A percentile compares a stretch with the other conserved stretches of the same genome.
Evolutionary conservation across 2,888 invertebrate genomes (phyloP).

Genomic region (Netelia inedita): DNA sequence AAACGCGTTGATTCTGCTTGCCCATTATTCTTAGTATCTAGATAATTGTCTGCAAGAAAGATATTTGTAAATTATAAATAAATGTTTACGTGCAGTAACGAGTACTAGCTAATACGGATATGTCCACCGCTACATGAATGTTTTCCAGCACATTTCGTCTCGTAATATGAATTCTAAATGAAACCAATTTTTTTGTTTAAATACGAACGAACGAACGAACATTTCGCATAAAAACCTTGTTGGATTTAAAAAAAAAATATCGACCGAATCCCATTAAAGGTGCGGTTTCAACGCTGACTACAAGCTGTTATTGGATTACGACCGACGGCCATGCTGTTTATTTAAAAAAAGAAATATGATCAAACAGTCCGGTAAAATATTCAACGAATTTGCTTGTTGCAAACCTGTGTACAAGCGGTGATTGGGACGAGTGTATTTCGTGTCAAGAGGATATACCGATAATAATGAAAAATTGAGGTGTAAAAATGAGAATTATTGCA

Average conservation of each 20-base stretch:
- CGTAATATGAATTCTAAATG: conserved; percentile 10
- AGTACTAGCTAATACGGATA: conserved; percentile 21
- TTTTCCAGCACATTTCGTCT: conserved; percentile 64
- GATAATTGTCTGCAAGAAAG: conserved; percentile 84
- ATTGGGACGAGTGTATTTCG: conserved; percentile 39
- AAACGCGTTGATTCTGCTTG: conserved; percentile 85
- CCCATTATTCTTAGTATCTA: conserved; percentile 84
- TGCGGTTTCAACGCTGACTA: conserved; percentile 56
- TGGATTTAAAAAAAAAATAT: conserved; percentile 6
- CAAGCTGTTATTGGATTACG: conserved; percentile 63
- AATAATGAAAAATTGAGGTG: conserved; percentile 21
- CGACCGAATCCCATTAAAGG: conserved; percentile 40
- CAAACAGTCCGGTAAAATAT: conserved; percentile 15
- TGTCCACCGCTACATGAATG: conserved; percentile 53
- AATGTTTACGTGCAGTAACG: conserved; percentile 57
- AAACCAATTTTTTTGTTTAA: too few relatives aligned
- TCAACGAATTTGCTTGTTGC: conserved; percentile 35
- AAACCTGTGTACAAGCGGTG: conserved; percentile 49
- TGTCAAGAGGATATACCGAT: conserved; percentile 34
- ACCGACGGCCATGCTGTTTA: conserved; percentile 57
- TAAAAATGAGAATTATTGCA: conserved; percentile 14
- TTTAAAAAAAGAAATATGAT: conserved; percentile 24
- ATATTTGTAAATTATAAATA: conserved; percentile 71
- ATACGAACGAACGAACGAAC: background rate
- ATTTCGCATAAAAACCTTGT: conserved; percentile 7